Conservation (phyloP, 2,113 vertebrate genomes). For the Spheniscus mendiculus region DNA sequence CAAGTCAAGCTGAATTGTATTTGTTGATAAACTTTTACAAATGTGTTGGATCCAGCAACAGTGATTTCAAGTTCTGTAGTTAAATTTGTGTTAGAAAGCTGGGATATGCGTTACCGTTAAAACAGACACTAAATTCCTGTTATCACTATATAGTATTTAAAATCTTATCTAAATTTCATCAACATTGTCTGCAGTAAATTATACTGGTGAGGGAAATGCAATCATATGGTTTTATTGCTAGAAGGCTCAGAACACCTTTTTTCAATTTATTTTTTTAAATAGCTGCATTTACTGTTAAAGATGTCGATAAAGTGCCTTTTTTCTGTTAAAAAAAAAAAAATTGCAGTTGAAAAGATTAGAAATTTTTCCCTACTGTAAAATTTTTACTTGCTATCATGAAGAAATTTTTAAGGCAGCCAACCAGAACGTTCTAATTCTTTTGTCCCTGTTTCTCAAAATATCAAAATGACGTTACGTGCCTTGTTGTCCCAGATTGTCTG, state of each 20-base stretch:
- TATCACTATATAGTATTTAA: background rate
- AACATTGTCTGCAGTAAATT: background rate
- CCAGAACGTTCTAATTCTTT: slow-evolving; percentile 67
- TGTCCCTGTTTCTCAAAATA: slow-evolving; percentile 76
- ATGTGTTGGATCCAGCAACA: background rate
- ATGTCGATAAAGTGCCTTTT: background rate
- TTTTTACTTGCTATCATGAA: background rate
- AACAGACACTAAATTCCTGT: background rate
- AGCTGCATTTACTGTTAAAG: background rate
- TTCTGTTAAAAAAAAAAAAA: background rate
- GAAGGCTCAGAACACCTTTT: background rate
- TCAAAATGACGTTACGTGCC: background rate
- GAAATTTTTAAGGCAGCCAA: background rate
- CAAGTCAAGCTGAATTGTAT: background rate
- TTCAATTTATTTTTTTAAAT: background rate
- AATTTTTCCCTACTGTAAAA: background rate
- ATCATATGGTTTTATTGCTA: background rate
- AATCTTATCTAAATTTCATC: background rate
- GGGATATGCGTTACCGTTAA: background rate
- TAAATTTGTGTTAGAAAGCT: background rate
- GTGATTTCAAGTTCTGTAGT: background rate
- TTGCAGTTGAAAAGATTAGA: background rate
- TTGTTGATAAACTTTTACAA: background rate
- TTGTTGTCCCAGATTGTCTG: slow-evolving; percentile 45
- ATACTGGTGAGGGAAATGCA: background rate